A percentile compares a stretch with the other conserved stretches of the same genome.
These are phyloP conservation scores for Wasmannia auropunctata DNA, from an alignment of 1,140 invertebrate species.

Conservation along the genomic window DNA sequence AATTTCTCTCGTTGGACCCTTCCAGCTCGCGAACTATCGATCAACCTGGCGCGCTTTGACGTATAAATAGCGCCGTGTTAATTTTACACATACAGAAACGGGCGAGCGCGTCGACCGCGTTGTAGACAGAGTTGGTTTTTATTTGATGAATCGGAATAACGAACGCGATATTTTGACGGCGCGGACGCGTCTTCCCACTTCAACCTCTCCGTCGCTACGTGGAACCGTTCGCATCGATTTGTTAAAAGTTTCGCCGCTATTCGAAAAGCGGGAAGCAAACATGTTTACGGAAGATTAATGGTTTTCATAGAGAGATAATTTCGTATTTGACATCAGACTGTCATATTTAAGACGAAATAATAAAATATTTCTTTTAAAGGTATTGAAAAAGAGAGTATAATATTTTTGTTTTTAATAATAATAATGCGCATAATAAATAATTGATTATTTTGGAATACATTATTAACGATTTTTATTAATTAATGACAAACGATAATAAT, in stretches of 20 bases:
- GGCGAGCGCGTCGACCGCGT: constrained; percentile 40
- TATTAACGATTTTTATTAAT: neutral
- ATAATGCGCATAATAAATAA: neutral
- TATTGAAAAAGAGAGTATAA: no score
- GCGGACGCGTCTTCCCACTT: neutral
- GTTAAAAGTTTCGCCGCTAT: neutral
- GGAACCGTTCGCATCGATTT: neutral
- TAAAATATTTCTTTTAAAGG: neutral
- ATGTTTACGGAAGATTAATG: neutral
- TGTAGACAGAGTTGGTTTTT: constrained; percentile 31
- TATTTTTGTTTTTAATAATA: neutral
- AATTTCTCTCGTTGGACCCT: constrained; percentile 68
- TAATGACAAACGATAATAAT: neutral
- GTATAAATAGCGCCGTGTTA: constrained; percentile 70
- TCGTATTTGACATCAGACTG: neutral
- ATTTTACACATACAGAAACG: constrained; percentile 61
- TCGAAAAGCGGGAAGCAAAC: neutral
- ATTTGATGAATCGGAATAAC: constrained; percentile 39
- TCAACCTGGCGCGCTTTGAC: constrained; percentile 58
- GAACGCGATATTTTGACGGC: constrained; percentile 13
- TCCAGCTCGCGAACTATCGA: constrained; percentile 61
- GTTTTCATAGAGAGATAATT: neutral
- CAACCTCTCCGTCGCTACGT: neutral
- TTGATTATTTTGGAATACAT: neutral
- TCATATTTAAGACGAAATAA: neutral